These are phyloP conservation scores for Clarias gariepinus DNA, from an alignment of 2,113 vertebrate species.

Conservation along the genomic window DNA sequence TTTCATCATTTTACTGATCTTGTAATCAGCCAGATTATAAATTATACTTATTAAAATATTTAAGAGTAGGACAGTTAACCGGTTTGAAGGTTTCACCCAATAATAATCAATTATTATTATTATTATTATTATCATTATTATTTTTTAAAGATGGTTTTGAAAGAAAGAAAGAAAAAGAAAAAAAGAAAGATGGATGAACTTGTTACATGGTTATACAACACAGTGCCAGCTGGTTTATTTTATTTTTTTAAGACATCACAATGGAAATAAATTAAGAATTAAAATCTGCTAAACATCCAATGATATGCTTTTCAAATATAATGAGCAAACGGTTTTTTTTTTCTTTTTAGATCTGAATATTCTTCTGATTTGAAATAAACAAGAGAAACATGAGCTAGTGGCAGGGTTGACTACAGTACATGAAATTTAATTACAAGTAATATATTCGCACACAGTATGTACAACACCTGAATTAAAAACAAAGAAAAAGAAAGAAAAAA, in stretches of 20 bases:
- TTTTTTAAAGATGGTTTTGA: not conserved
- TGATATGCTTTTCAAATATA: conserved; percentile 29
- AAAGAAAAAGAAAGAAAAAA: conserved; percentile 37
- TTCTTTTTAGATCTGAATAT: not conserved
- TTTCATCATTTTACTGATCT: not conserved
- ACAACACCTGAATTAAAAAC: conserved; percentile 43
- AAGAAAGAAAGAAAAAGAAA: conserved; percentile 13
- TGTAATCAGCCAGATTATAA: not conserved
- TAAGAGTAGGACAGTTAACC: not conserved
- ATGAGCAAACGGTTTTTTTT: not conserved
- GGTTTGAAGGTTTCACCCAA: not conserved
- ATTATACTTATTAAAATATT: not conserved
- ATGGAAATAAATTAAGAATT: conserved; percentile 67
- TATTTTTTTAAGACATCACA: conserved; percentile 54
- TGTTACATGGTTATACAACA: conserved; percentile 57
- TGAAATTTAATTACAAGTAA: conserved; percentile 56
- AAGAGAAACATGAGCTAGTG: conserved; percentile 26
- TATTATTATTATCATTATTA: too few species aligned
- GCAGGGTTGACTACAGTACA: conserved; percentile 48
- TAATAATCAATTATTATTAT: not conserved
- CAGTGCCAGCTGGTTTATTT: conserved; percentile 75
- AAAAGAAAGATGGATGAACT: not conserved
- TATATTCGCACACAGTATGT: conserved; percentile 51
- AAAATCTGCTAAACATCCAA: conserved; percentile 53
- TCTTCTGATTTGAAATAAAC: conserved; percentile 11